A percentile compares a stretch with the other conserved stretches of the same genome.
These are phyloP conservation scores for Myathropa florea DNA, from an alignment of 2,888 invertebrate genomes.

Conservation along the genomic window DNA sequence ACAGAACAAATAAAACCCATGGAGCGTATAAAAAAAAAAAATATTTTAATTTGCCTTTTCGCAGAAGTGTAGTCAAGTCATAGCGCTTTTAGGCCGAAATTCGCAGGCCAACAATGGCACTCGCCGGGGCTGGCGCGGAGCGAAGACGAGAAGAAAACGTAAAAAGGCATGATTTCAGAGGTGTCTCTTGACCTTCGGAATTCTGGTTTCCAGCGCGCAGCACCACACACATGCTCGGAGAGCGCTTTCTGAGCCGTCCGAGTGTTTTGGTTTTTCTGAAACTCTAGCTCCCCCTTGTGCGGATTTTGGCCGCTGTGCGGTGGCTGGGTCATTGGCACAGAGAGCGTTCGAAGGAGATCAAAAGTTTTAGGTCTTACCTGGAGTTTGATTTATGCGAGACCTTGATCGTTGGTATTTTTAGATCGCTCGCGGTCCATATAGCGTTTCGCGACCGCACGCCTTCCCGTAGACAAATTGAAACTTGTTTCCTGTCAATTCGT, in stretches of 20 bases:
- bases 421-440: slow-evolving; percentile 17
- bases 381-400: slow-evolving; percentile 60
- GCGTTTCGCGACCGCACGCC: background rate
- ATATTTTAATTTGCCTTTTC: slow-evolving; percentile 54
- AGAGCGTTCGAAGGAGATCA: slow-evolving; percentile 85
- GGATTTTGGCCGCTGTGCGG: slow-evolving; percentile 21
- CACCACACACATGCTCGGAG: slow-evolving; percentile 15
- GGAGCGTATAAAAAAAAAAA: background rate
- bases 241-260: background rate
- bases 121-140: background rate
- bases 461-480: slow-evolving; percentile 41
- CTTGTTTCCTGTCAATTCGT: slow-evolving; percentile 36
- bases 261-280: background rate
- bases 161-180: background rate
- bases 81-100: slow-evolving; percentile 28
- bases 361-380: slow-evolving; percentile 32
- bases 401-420: slow-evolving; percentile 48
- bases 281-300: background rate
- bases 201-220: slow-evolving; percentile 49
- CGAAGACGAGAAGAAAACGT: background rate
- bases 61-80: slow-evolving; percentile 57
- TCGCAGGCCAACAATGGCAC: slow-evolving; percentile 33
- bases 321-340: slow-evolving; percentile 76
- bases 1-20: slow-evolving; percentile 18
- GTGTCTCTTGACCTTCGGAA: slow-evolving; percentile 65